These are phyloP conservation scores for Nesidiocoris tenuis DNA, from an alignment of 2,888 invertebrate genomes.

Conservation along the genomic window DNA sequence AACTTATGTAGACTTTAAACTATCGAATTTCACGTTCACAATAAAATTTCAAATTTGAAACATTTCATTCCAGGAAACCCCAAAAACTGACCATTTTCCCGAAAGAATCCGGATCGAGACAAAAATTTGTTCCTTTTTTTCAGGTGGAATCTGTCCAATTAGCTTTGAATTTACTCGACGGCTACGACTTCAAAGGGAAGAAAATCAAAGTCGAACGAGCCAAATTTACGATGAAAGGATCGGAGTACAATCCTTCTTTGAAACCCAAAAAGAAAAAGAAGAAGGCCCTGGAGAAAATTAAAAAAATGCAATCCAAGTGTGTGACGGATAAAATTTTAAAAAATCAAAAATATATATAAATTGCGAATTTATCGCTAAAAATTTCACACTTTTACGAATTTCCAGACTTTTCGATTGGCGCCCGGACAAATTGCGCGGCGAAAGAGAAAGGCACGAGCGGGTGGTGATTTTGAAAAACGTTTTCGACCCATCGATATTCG, in stretches of 20 bases:
- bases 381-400: no score
- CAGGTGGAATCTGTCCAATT: conserved; percentile 89
- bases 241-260: conserved; percentile 80
- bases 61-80: no score
- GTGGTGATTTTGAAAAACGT: conserved; percentile 91
- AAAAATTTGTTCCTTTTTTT: no score
- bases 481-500: conserved; percentile 85
- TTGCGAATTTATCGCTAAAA: not conserved
- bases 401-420: conserved; percentile 89
- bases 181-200: conserved; percentile 73
- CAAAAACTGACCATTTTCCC: no score
- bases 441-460: conserved; percentile 83
- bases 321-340: no score
- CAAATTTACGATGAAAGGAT: conserved; percentile 90
- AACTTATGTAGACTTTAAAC: no score
- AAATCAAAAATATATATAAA: not conserved
- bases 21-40: no score
- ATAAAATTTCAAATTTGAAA: no score
- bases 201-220: conserved; percentile 88
- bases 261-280: conserved; percentile 86
- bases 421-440: conserved; percentile 85
- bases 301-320: conserved; percentile 88
- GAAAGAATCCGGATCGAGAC: no score
- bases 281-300: conserved; percentile 81
- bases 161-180: conserved; percentile 89